Evolutionary conservation across 2,797 vertebrate genomes (phyloP).

Genomic region (Sebastes oblongus): DNA sequence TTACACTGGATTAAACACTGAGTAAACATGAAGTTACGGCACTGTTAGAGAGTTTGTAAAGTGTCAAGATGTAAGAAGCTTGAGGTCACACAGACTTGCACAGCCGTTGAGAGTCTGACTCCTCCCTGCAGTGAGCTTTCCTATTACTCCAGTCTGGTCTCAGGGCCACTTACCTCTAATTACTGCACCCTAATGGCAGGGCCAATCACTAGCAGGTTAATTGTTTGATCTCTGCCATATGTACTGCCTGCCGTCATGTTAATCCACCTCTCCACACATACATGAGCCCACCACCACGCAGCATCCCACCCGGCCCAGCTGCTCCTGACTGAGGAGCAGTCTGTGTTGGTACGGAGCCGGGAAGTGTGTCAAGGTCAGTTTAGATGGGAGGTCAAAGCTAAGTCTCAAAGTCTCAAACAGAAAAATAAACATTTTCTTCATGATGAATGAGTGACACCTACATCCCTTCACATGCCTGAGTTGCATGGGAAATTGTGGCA

Average conservation of each 20-base stretch:
- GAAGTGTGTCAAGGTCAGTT: slow-evolving; percentile 62
- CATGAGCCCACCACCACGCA: background rate
- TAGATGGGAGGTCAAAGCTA: slow-evolving; percentile 1
- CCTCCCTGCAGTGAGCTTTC: slow-evolving; percentile 43
- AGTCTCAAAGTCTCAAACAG: background rate
- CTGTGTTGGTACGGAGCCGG: background rate
- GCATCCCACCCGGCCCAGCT: slow-evolving; percentile 31
- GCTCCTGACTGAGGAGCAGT: slow-evolving; percentile 33
- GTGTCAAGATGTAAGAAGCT: slow-evolving; percentile 15
- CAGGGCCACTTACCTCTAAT: slow-evolving; percentile 79
- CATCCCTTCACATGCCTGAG: background rate
- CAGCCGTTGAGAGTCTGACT: slow-evolving; percentile 54
- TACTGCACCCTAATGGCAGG: slow-evolving; percentile 74
- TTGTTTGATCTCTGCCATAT: slow-evolving; percentile 86
- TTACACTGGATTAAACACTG: background rate
- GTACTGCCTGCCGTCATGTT: slow-evolving; percentile 68
- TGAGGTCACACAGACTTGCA: slow-evolving; percentile 31
- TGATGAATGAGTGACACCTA: background rate
- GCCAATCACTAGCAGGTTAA: slow-evolving; percentile 83
- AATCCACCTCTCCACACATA: slow-evolving; percentile 59
- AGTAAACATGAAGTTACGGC: background rate
- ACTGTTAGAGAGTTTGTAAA: slow-evolving; percentile 6
- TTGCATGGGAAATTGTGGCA: background rate
- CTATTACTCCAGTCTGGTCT: slow-evolving; percentile 59
- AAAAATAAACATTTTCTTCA: background rate